Evolutionary conservation across 1,140 invertebrate genomes (phyloP), one percentile per base, ranked within the genome.

Genomic region (Anagrus nilaparvatae): DNA sequence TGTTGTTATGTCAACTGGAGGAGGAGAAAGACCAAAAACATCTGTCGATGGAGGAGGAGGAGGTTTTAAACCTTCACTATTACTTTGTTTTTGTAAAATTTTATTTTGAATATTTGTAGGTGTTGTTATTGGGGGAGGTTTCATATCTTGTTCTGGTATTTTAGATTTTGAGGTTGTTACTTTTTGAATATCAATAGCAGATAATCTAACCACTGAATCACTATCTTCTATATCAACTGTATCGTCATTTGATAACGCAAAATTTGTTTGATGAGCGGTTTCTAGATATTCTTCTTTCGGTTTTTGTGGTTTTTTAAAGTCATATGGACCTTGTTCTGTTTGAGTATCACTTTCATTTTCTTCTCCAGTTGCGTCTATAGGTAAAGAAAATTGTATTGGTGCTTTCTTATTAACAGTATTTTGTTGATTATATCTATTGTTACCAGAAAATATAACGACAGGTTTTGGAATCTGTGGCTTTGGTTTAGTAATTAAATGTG

Each of bases 1-100:
- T 1, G 60, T 62, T 3, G 57, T 65, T 17, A 61, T 59, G 10
- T 59, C 52, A 3, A 65, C 46, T 1, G 62, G 63, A 6, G 65
- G 63, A 29, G 65, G 65, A 10, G 63, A 65, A 20, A 69, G 44
- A 18, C 65, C 65, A 16, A 69, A 48, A 16, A 69, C 65, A 5
- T 65, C 59, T 8, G 61, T 56, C 0, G 54, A 53, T 9, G 53
- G 46, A 13, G 64, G 59, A 16, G 65, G 61, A 16, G 65, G 61
- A 29, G 65, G 63, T 40, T 61, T 60, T 2, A 67, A 40, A n/a
- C 49, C 59, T 20, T 56, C 53, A 17, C 60, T 53, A 43, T 51
- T 50, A 4, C n/a, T 18, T 35, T 47, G 36, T 13, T 35, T 37
- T 13, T 49, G 41, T 1, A 34, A 18, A 10, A 13, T 30, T 13